Base-by-base conservation (phyloP, 2,797 vertebrate genomes). In the Poecilia picta region DNA sequence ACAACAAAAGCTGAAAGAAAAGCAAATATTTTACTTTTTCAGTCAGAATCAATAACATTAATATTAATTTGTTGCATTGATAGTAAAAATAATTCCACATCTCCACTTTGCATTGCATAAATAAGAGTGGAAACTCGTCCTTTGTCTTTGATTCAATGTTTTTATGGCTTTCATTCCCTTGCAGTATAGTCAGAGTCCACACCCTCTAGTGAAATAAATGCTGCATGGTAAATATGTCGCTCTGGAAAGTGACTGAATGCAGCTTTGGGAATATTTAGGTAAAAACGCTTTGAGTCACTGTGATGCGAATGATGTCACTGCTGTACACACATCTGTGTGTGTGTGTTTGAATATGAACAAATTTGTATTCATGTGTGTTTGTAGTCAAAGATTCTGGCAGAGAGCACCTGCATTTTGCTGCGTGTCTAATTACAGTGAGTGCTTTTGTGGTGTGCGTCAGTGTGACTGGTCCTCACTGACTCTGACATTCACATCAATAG, bases 401-500 rank as follows among this genome's bases (percentile, higher is more conserved):
- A 75, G 59, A 72, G 39, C n/a, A 70, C 66, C 39, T 45, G 66
- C 66, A 3, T 91, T 79, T 89, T 75, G 80, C 82, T 83, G 75
- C 83, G 81, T 88, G 89, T 89, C 85, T 95, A 95, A 96, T 96
- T 95, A 94, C 84, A 90, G 89, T 94, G 94, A 96, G 94, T 95
- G 94, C 95, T 93, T 74, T 92, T 90, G 87, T 90, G 88, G 90
- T 89, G 89, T 75, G 86, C 86, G 89, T 90, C 89, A 88, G 81
- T 87, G 90, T 86, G 91, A 93, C 89, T 83, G 86, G 84, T 88
- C 93, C 90, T 93, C 88, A 85, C 90, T 73, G 91, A 87, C 83
- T 92, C 89, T 94, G 94, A 95, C 92, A 72, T 90, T 92, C 92
- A 81, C 93, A 94, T 96, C 95, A 94, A 96, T 95, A 94, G 93